Conservation (phyloP, 2,113 vertebrate species). For the Nyctereutes procyonoides region DNA sequence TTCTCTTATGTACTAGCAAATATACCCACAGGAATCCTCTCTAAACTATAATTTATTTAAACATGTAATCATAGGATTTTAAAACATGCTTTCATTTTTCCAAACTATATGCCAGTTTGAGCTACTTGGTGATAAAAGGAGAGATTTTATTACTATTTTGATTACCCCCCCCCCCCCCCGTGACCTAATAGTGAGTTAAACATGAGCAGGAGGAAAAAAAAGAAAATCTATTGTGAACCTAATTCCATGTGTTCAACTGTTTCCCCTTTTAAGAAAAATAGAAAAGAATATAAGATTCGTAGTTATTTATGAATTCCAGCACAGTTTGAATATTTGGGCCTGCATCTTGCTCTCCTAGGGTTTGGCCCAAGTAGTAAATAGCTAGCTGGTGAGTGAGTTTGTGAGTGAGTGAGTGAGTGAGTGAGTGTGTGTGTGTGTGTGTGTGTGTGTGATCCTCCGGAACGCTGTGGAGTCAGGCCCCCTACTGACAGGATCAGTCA, state of each 20-base stretch:
- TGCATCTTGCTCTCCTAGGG: constrained; percentile 26
- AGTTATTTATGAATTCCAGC: constrained; percentile 66
- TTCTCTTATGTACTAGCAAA: constrained; percentile 82
- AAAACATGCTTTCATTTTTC: constrained; percentile 82
- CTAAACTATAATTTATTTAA: constrained; percentile 84
- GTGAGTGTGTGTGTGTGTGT: background rate
- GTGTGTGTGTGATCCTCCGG: background rate
- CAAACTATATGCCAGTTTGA: constrained; percentile 79
- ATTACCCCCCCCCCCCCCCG: background rate
- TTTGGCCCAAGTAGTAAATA: constrained; percentile 62
- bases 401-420: constrained; percentile 14
- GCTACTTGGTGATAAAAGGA: constrained; percentile 78
- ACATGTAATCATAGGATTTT: constrained; percentile 82
- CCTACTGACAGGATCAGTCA: constrained; percentile 80
- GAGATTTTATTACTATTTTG: constrained; percentile 77
- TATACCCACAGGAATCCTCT: constrained; percentile 83
- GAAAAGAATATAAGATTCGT: constrained; percentile 50
- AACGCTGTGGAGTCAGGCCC: constrained; percentile 80
- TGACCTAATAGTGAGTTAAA: constrained; percentile 67
- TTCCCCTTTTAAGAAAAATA: constrained; percentile 48
- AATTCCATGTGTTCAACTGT: constrained; percentile 60
- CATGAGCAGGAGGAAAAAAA: constrained; percentile 57
- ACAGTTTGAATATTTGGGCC: constrained; percentile 58
- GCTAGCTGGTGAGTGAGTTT: background rate
- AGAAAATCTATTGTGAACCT: constrained; percentile 65